Percentiles rank a stretch among this genome's conserved stretches.
Conservation (phyloP, 2,888 invertebrate species). For the Xylota segnis region DNA sequence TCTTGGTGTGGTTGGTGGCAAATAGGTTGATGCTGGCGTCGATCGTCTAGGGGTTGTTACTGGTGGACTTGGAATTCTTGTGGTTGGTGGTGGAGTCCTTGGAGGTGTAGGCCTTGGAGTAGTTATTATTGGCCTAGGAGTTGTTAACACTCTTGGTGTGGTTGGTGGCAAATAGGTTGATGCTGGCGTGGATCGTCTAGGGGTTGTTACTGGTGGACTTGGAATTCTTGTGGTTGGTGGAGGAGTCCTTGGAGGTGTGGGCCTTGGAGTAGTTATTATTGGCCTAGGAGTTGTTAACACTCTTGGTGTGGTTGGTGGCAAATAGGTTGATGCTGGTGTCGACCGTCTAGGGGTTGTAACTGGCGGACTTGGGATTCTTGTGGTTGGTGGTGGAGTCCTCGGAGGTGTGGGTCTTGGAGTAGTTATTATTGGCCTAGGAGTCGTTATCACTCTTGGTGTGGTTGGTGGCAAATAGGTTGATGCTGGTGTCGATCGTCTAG, state of each 20-base stretch:
- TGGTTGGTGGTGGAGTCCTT: constrained; percentile 16
- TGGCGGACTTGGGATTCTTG: constrained; percentile 24
- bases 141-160: constrained; percentile 9
- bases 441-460: constrained; percentile 22
- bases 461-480: constrained; percentile 28
- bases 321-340: constrained; percentile 47
- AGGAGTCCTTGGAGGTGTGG: constrained; percentile 9
- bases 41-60: constrained; percentile 36
- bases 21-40: constrained; percentile 46
- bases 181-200: constrained; percentile 19
- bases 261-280: constrained; percentile 20
- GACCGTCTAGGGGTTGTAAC: constrained; percentile 36
- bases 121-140: constrained; percentile 29
- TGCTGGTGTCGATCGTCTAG: constrained; percentile 28
- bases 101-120: constrained; percentile 9
- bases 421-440: constrained; percentile 18
- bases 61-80: constrained; percentile 26
- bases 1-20: constrained; percentile 54
- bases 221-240: constrained; percentile 26
- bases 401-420: constrained; percentile 13
- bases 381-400: constrained; percentile 14
- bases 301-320: constrained; percentile 54
- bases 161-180: constrained; percentile 68
- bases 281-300: constrained; percentile 26
- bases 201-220: constrained; percentile 30